Base-by-base conservation (phyloP, 2,888 invertebrate genomes). In the Andrena bicolor region DNA sequence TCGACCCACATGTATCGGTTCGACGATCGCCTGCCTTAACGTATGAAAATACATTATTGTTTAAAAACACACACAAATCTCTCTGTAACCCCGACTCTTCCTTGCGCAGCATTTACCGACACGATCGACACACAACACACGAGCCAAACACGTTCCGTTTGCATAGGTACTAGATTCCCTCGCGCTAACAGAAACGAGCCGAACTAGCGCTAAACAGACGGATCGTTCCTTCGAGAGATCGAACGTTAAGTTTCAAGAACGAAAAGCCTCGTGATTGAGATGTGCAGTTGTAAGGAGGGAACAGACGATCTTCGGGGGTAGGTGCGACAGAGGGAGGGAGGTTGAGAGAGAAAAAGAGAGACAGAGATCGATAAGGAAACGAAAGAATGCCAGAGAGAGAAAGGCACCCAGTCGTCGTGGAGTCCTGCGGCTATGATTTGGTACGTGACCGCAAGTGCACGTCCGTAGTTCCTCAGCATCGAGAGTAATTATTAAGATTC, bases 401-500 rank as follows among this genome's bases (percentile, higher is more conserved):
- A 83, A 80, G 74, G 66, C 61, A 60, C 26, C 41, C 82, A 74
- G 77, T 77, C 68, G 63, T 86, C 89, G 80, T 87, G 89, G 88
- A 88, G 86, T 80, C 85, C 87, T 90, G 88, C 87, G 89, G 84
- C 85, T 85, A 84, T 86, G 80, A 90, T 90, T 90, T 84, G 90
- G 91, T 91, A 91, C 84, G 91, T 91, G 89, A 87, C 84, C 80
- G 75, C 74, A 88, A 84, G 88, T 88, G 89, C 90, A 90, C 91
- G 86, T 76, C 86, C 88, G 82, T 86, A 89, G 86, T 86, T 89
- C 85, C 80, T 72, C 82, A 74, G 88, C 87, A 89, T 89, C 88
- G 83, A 89, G 41, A 69, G 66, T 58, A 51, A 70, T 75, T 68
- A 60, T 48, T 64, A 70, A 10, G 26, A 65, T 30, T 69, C 60